Percentiles rank a stretch among this genome's conserved stretches.
Conservation (phyloP, 2,888 invertebrate genomes). For the Mactromeris polynyma region DNA sequence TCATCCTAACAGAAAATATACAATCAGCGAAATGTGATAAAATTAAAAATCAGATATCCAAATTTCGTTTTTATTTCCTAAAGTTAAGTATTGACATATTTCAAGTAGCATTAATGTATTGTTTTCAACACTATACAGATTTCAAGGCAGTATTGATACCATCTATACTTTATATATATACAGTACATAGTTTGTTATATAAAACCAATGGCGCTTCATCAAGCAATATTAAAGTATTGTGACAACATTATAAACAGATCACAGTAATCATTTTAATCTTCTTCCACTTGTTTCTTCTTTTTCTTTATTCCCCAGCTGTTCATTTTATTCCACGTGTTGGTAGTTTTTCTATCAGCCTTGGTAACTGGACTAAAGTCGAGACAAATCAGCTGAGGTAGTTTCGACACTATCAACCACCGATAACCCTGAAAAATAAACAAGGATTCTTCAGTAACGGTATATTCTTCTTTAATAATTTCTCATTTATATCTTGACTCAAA, state of each 20-base stretch:
- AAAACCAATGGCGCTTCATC: background rate
- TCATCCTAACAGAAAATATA: background rate
- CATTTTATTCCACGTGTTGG: constrained; percentile 70
- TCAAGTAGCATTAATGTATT: background rate
- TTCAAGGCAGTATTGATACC: background rate
- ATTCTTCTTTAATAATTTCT: too few relatives aligned
- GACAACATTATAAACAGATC: background rate
- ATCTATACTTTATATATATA: background rate
- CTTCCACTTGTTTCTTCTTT: constrained; percentile 64
- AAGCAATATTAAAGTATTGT: background rate
- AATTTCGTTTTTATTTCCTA: background rate
- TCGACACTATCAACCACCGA: constrained; percentile 68
- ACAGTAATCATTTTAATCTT: constrained; percentile 37
- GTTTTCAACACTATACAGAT: background rate
- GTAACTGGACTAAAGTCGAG: constrained; percentile 79
- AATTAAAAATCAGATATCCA: background rate
- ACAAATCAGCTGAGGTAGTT: constrained; percentile 70
- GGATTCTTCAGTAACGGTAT: background rate
- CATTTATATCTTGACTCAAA: too few relatives aligned
- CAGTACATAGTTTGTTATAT: background rate
- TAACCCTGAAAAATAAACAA: constrained; percentile 68
- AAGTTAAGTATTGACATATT: background rate
- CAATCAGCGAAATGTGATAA: background rate
- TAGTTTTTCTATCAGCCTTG: constrained; percentile 75
- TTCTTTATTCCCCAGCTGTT: constrained; percentile 66